Percentiles rank a stretch among this genome's conserved stretches.
phyloP scores from a whole-genome alignment of 2,797 vertebrate species.

The Telmatherina bonti region DNA sequence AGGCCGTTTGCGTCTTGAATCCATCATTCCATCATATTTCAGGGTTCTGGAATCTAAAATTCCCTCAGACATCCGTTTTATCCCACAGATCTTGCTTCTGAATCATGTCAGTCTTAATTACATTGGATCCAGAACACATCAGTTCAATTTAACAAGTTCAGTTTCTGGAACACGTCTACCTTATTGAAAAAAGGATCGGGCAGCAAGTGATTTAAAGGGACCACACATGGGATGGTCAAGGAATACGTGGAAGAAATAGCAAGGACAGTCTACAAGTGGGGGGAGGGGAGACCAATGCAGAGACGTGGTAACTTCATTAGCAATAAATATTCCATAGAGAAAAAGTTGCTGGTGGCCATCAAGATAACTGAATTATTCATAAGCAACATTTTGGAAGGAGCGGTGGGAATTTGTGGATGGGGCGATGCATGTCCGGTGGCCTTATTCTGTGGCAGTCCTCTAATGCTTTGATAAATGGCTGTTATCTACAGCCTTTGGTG shows the following conservation, averaged over 20 bases:
- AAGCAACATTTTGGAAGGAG: constrained; percentile 77
- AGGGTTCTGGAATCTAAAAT: neutral
- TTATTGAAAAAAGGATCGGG: constrained; percentile 54
- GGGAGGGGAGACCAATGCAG: constrained; percentile 13
- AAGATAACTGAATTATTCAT: constrained; percentile 79
- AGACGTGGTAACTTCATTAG: constrained; percentile 37
- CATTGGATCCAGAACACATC: constrained; percentile 10
- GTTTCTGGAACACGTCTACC: constrained; percentile 39
- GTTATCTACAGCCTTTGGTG: constrained; percentile 81
- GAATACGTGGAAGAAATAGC: constrained; percentile 14
- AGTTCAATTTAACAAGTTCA: constrained; percentile 9
- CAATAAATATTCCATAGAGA: constrained; percentile 50
- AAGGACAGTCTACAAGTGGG: constrained; percentile 2
- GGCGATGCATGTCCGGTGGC: constrained; percentile 80
- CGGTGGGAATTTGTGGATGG: constrained; percentile 64
- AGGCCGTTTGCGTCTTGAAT: neutral
- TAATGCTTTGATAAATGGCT: constrained; percentile 85
- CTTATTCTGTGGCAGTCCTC: constrained; percentile 77
- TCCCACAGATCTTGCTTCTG: neutral
- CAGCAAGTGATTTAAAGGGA: constrained; percentile 17
- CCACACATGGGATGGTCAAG: constrained; percentile 8
- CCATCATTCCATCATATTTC: neutral
- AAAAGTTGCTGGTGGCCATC: constrained; percentile 53
- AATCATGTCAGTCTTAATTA: constrained; percentile 12
- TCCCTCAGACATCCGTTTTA: neutral